Conservation (phyloP, 2,797 vertebrate species). For the Schizopygopsis pylzovi region DNA sequence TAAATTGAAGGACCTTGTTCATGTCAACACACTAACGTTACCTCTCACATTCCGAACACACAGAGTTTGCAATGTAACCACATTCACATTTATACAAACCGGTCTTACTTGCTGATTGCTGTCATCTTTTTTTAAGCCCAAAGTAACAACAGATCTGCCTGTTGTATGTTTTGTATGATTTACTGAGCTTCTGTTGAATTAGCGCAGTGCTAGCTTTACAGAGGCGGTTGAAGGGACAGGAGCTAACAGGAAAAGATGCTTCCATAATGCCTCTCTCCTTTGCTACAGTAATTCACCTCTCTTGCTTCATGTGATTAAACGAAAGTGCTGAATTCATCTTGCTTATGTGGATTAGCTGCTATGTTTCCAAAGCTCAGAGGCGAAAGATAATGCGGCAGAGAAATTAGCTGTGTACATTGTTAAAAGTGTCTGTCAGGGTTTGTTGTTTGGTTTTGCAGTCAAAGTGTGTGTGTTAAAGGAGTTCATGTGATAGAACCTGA, state of each 20-base stretch:
- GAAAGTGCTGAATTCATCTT: slow-evolving; percentile 34
- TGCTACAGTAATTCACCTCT: not conserved
- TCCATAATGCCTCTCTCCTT: slow-evolving; percentile 27
- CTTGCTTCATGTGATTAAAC: slow-evolving; percentile 41
- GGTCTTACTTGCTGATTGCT: not conserved
- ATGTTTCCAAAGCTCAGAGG: slow-evolving; percentile 16
- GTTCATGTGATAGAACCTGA: not conserved
- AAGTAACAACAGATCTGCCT: not conserved
- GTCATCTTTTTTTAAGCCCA: not conserved
- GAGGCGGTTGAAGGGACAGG: slow-evolving; percentile 56
- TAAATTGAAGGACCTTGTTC: not conserved
- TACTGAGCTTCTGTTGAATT: slow-evolving; percentile 15
- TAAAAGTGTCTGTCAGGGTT: slow-evolving; percentile 28
- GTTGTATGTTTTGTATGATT: not conserved
- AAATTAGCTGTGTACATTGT: slow-evolving; percentile 10
- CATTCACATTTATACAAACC: not conserved
- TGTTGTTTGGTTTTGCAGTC: not conserved
- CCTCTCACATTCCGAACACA: too few species aligned
- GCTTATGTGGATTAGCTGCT: slow-evolving; percentile 39
- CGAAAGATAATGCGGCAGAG: not conserved
- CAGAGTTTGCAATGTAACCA: not conserved
- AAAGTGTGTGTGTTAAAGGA: not conserved
- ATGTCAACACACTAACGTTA: not conserved
- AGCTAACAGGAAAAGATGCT: slow-evolving; percentile 49
- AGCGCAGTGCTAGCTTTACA: slow-evolving; percentile 52